A percentile compares a stretch with the other conserved stretches of the same genome.
Evolutionary conservation across 2,113 vertebrate species (phyloP).

Genomic region (Eurypyga helias): DNA sequence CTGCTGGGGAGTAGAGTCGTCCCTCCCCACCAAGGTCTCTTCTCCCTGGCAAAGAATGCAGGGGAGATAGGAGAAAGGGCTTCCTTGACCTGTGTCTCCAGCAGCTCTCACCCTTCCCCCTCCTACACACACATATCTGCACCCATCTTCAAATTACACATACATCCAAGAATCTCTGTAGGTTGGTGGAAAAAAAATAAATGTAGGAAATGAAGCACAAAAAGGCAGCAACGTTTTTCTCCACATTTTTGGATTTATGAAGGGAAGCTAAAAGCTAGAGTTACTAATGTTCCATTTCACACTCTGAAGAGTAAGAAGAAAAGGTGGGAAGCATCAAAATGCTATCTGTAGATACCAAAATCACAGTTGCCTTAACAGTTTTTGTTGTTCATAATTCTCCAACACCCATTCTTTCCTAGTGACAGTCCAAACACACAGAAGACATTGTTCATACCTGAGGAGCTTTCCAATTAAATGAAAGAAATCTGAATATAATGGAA

Average conservation of each 20-base stretch:
- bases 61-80: background rate
- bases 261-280: background rate
- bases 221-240: background rate
- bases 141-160: conserved; percentile 46
- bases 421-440: background rate
- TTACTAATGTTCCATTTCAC: background rate
- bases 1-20: background rate
- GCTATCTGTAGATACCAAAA: background rate
- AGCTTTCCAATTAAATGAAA: background rate
- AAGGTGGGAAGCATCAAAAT: background rate
- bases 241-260: background rate
- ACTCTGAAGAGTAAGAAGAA: background rate
- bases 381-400: background rate
- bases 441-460: background rate
- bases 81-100: conserved; percentile 3
- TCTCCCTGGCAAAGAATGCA: background rate
- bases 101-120: background rate
- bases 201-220: background rate
- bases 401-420: background rate
- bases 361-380: background rate
- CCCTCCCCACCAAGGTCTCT: background rate
- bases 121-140: conserved; percentile 41
- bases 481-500: background rate
- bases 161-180: conserved; percentile 41
- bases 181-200: background rate